Evolutionary conservation across 2,113 vertebrate genomes (phyloP).

Genomic region (Azemiops feae): DNA sequence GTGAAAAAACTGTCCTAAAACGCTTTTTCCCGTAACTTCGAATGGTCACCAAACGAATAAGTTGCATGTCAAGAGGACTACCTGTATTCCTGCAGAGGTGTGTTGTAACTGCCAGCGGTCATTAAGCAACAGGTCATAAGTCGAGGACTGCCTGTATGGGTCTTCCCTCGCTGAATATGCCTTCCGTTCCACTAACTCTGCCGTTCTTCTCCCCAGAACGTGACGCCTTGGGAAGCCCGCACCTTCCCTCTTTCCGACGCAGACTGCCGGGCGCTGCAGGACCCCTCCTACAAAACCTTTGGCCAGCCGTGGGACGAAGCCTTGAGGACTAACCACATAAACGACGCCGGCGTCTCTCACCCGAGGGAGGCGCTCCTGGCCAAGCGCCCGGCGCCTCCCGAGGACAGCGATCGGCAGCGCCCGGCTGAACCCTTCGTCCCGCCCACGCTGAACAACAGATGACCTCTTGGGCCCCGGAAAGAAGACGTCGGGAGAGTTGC

Average conservation of each 20-base stretch:
- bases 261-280: conserved; percentile 27
- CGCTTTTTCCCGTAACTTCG: background rate
- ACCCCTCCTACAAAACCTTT: background rate
- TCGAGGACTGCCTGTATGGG: fast-evolving
- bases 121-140: background rate
- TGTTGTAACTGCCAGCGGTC: background rate
- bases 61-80: background rate
- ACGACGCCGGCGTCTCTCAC: background rate
- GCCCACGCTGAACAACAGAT: conserved; percentile 5
- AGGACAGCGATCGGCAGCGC: background rate
- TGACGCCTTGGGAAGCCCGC: conserved; percentile 57
- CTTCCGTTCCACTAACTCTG: background rate
- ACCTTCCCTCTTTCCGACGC: conserved; percentile 57
- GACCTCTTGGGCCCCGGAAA: background rate
- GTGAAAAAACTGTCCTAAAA: background rate
- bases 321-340: background rate
- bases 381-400: background rate
- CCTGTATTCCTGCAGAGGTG: background rate
- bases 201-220: background rate
- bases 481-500: background rate
- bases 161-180: background rate
- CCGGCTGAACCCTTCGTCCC: conserved; percentile 6
- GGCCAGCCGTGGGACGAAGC: background rate
- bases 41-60: background rate
- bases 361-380: background rate